phyloP scores from a whole-genome alignment of 2,113 vertebrate genomes.

The Chitala chitala region DNA sequence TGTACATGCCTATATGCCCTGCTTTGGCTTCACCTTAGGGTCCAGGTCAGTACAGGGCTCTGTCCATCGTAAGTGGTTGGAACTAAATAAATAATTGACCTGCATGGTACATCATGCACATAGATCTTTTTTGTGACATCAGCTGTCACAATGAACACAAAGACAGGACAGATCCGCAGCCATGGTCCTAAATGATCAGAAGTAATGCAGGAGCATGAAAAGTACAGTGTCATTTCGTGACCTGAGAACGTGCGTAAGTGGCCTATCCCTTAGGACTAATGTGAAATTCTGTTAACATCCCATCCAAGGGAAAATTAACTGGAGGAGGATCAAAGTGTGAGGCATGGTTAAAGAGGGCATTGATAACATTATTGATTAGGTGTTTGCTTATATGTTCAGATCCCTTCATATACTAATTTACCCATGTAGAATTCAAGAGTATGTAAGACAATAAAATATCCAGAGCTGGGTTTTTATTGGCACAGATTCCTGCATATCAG shows the following conservation, averaged over 20 bases:
- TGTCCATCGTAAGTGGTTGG: too few relatives aligned
- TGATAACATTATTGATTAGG: slow-evolving; percentile 1
- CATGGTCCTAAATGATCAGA: too few relatives aligned
- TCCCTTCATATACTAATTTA: background rate
- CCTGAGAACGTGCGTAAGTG: background rate
- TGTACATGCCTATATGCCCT: too few relatives aligned
- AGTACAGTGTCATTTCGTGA: too few relatives aligned
- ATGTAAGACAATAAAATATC: slow-evolving; percentile 21
- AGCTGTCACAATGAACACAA: too few relatives aligned
- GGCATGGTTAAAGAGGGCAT: slow-evolving; percentile 1
- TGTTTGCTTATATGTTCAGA: background rate
- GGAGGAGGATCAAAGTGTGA: slow-evolving; percentile 15
- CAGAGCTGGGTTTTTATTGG: background rate
- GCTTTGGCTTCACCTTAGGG: too few relatives aligned
- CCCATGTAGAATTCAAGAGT: background rate
- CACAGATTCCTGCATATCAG: slow-evolving; percentile 10
- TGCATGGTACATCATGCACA: too few relatives aligned
- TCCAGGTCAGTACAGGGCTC: too few relatives aligned
- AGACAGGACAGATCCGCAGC: too few relatives aligned
- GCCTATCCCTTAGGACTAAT: slow-evolving; percentile 38
- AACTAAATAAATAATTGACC: too few relatives aligned
- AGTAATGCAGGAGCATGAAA: too few relatives aligned
- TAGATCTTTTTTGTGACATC: background rate
- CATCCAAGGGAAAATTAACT: slow-evolving; percentile 19
- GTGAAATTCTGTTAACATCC: slow-evolving; percentile 43